Evolutionary conservation across 2,113 vertebrate species (phyloP).

Genomic region (Callocephalon fimbriatum): DNA sequence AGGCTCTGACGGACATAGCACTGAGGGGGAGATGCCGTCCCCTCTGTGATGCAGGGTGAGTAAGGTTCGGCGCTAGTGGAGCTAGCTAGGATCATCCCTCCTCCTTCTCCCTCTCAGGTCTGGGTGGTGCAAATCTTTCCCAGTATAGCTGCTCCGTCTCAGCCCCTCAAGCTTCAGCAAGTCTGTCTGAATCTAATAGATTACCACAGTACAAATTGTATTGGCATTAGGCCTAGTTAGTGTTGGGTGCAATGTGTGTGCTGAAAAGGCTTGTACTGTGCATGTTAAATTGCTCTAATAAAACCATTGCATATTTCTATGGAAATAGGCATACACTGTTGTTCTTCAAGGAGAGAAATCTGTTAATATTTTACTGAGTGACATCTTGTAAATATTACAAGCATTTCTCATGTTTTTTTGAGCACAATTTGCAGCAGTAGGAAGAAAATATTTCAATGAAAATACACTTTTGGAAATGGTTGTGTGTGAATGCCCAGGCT

Average conservation of each 20-base stretch:
- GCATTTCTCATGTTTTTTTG: not conserved
- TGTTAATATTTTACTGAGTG: not conserved
- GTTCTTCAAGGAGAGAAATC: not conserved
- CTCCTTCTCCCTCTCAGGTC: fast-evolving
- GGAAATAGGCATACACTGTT: not conserved
- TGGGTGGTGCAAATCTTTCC: not conserved
- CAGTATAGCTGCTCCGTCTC: not conserved
- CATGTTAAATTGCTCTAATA: not conserved
- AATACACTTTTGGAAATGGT: not conserved
- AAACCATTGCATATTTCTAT: fast-evolving
- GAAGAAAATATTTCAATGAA: not conserved
- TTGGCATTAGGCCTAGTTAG: not conserved
- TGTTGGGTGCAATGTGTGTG: fast-evolving
- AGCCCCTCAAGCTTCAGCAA: not conserved
- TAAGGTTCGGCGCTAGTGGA: fast-evolving
- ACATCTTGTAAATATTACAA: not conserved
- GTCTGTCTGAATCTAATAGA: not conserved
- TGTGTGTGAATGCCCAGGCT: not conserved
- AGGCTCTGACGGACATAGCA: not conserved
- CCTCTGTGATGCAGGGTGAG: not conserved
- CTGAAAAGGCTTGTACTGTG: fast-evolving
- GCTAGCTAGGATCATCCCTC: not conserved
- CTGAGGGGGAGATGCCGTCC: not conserved
- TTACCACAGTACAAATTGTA: not conserved
- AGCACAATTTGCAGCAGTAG: not conserved